Conservation (phyloP, 2,888 invertebrate species). For the Heliconius ethilla region DNA sequence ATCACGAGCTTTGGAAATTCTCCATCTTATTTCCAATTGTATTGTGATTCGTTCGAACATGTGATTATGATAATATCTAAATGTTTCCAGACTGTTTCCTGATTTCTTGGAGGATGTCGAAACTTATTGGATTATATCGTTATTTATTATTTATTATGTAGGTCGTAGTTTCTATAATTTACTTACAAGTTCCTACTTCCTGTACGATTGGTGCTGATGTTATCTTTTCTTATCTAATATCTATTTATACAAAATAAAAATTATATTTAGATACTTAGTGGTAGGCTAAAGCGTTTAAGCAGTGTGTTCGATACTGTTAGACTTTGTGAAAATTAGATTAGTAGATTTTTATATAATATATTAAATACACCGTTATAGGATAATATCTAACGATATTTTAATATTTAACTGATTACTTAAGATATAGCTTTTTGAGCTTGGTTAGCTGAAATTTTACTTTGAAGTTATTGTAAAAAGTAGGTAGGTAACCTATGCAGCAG, state of each 20-base stretch:
- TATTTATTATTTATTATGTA: not conserved
- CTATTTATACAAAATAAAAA: not conserved
- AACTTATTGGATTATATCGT: slow-evolving; percentile 3
- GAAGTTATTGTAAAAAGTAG: not conserved
- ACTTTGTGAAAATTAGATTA: not conserved
- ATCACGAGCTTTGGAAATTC: slow-evolving; percentile 73
- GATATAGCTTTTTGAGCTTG: too few species aligned
- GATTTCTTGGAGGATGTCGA: not conserved
- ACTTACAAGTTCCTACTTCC: not conserved
- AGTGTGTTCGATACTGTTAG: too few species aligned
- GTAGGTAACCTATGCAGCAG: not conserved
- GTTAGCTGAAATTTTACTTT: not conserved
- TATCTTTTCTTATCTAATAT: not conserved
- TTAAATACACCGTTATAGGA: not conserved
- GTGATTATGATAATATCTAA: slow-evolving; percentile 69
- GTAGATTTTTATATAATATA: not conserved
- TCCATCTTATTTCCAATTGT: slow-evolving; percentile 65
- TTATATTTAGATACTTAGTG: not conserved
- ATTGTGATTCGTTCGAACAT: slow-evolving; percentile 70
- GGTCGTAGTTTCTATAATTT: slow-evolving; percentile 1
- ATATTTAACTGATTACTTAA: not conserved
- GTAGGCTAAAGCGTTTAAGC: not conserved
- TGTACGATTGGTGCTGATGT: not conserved
- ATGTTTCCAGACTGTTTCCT: slow-evolving; percentile 33
- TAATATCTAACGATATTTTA: not conserved